Base-by-base conservation (phyloP, 2,888 invertebrate species). In the Acronicta leporina region DNA sequence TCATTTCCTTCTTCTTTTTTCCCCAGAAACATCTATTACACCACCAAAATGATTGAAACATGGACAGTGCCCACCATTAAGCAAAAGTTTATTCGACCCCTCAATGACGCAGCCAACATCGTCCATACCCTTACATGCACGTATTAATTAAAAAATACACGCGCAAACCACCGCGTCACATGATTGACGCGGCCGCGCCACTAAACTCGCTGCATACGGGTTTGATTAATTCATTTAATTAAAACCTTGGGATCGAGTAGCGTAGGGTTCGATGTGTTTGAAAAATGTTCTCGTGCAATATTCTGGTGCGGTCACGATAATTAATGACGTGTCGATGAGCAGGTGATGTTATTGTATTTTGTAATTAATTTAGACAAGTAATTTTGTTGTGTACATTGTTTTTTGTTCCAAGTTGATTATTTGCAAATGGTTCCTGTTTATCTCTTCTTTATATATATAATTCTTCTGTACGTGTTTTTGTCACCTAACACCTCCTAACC, bases 171-270 rank as follows among this genome's bases (percentile, higher is more conserved):
- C 80, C 69, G 13, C 68, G 79, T 84, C 85, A 85, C 68, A 68
- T 86, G 83, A 85, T 79, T 83, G 85, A 86, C 85, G 81, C 60
- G 50, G 14, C 51, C 60, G 25, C 49, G 27, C 53, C 60, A 42
- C 68, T 58, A 43, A 62, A 63, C 65, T 53, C 47, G 60, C 61
- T 62, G 66, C 56, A 47, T 68, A 66, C 65, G 60, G 70, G 71
- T 75, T 77, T 86, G 87, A 86, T 86, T 85, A 85, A 87, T 86
- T 80, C 77, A 82, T 86, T 87, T 86, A 85, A 87, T 87, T 85
- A 86, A 86, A 84, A 50, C 79, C 73, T 58, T 54, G 62, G 50
- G 48, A 52, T 53, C 63, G 69, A 55, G 64, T 73, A 68, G 71
- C 35, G 42, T 45, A 16, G 42, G 44, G 48, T 52, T 46, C 42